Evolutionary conservation across 1,140 invertebrate species (phyloP).

Genomic region (Coelopa frigida): DNA sequence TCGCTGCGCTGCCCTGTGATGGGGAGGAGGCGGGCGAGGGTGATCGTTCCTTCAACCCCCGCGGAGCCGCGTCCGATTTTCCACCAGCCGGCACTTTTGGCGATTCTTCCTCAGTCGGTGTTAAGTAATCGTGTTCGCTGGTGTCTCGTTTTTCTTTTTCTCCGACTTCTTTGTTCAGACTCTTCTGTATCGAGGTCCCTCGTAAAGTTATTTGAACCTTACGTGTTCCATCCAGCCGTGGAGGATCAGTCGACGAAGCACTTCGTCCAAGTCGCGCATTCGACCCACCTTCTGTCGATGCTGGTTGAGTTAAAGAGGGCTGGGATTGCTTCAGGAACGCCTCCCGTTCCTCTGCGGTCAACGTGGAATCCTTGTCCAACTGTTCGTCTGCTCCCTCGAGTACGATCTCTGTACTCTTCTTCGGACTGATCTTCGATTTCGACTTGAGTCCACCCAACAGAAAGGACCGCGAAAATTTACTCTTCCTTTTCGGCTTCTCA

Average conservation of each 20-base stretch:
- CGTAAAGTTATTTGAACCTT: too few relatives aligned
- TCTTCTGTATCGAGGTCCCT: too few relatives aligned
- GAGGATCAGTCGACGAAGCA: too few relatives aligned
- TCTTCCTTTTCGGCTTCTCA: constrained; percentile 35
- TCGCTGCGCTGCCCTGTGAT: neutral
- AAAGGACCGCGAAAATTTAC: constrained; percentile 25
- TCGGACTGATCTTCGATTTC: constrained; percentile 28
- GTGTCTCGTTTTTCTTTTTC: constrained; percentile 28
- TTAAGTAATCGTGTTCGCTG: constrained; percentile 37
- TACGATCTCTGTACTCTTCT: too few relatives aligned
- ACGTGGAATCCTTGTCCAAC: too few relatives aligned
- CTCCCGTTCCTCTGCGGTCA: too few relatives aligned
- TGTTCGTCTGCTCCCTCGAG: too few relatives aligned
- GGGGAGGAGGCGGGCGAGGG: neutral
- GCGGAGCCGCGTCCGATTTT: neutral
- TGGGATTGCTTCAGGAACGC: too few relatives aligned
- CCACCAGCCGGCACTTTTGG: neutral
- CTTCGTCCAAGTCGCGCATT: too few relatives aligned
- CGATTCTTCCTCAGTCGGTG: constrained; percentile 18
- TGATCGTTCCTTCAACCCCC: neutral
- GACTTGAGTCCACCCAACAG: constrained; percentile 25
- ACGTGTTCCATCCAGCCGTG: too few relatives aligned
- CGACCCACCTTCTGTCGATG: too few relatives aligned
- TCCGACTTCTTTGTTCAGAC: constrained; percentile 17
- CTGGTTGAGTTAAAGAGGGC: too few relatives aligned